Percentiles rank a stretch among this genome's conserved stretches.
phyloP scores from a whole-genome alignment of 2,888 invertebrate genomes.

The Chesias legatella region DNA sequence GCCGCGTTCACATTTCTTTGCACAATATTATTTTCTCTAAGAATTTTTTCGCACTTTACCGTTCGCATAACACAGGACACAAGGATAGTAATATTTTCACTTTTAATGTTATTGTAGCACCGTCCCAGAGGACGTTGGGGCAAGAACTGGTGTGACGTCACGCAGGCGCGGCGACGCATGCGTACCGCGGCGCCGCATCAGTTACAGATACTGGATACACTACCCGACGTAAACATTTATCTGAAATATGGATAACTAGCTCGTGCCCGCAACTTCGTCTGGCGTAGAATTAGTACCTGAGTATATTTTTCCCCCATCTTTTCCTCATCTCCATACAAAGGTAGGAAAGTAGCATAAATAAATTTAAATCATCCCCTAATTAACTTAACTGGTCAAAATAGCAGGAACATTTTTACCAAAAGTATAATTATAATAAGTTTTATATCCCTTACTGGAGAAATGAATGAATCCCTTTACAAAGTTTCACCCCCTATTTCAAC shows the following conservation, averaged over 20 bases:
- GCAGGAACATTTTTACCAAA: too few relatives aligned
- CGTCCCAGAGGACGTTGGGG: conserved; percentile 47
- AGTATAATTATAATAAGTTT: too few relatives aligned
- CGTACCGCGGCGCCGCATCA: conserved; percentile 41
- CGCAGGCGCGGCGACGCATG: conserved; percentile 67
- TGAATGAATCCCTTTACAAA: too few relatives aligned
- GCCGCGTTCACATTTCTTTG: background rate
- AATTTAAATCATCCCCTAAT: too few relatives aligned
- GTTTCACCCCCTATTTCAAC: too few relatives aligned
- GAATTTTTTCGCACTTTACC: conserved; percentile 2
- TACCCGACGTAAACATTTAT: conserved; percentile 18
- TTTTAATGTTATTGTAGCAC: conserved; percentile 29
- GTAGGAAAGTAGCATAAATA: too few relatives aligned
- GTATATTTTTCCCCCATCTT: too few relatives aligned
- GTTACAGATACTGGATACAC: conserved; percentile 42
- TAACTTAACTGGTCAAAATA: too few relatives aligned
- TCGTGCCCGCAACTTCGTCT: too few relatives aligned
- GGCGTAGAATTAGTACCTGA: too few relatives aligned
- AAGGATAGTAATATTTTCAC: conserved; percentile 13
- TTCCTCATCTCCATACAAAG: too few relatives aligned
- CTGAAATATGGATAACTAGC: background rate
- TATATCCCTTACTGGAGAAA: too few relatives aligned
- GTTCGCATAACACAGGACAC: conserved; percentile 13
- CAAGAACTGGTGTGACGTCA: conserved; percentile 67
- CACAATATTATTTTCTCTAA: background rate